A percentile compares a stretch with the other conserved stretches of the same genome.
These are phyloP conservation scores for Pseudanteris insignis DNA, from an alignment of 2,888 invertebrate species.

Conservation along the genomic window DNA sequence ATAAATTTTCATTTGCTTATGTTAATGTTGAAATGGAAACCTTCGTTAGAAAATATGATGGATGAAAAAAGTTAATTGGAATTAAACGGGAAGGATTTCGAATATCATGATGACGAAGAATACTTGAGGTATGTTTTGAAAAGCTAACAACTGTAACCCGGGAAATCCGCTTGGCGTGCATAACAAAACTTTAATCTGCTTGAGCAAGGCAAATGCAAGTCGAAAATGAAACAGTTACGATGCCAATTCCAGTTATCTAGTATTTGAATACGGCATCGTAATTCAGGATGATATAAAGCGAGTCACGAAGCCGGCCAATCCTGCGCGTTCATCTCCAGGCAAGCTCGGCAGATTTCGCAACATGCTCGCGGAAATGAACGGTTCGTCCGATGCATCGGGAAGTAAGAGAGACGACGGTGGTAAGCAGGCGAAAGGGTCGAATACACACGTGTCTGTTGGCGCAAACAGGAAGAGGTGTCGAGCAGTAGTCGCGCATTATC, in stretches of 20 bases:
- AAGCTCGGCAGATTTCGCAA: constrained; percentile 23
- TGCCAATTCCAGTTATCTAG: constrained; percentile 35
- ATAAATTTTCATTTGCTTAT: too few species aligned
- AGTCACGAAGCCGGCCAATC: constrained; percentile 26
- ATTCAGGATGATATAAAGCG: constrained; percentile 31
- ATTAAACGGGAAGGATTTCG: too few species aligned
- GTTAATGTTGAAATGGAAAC: too few species aligned
- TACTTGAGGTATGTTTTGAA: not conserved
- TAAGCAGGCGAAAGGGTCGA: constrained; percentile 36
- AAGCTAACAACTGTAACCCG: constrained; percentile 5
- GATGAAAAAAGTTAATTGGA: too few species aligned
- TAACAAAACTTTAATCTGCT: constrained; percentile 35
- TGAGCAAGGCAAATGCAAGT: constrained; percentile 32
- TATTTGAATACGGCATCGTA: constrained; percentile 31
- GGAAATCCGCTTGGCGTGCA: constrained; percentile 15
- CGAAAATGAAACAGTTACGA: constrained; percentile 35
- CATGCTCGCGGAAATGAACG: constrained; percentile 32
- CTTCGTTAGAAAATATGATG: too few species aligned
- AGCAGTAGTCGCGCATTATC: constrained; percentile 53
- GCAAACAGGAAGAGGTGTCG: constrained; percentile 54
- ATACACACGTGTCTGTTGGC: constrained; percentile 38
- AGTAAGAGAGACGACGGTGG: constrained; percentile 21
- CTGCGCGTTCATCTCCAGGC: constrained; percentile 17
- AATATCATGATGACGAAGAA: too few species aligned
- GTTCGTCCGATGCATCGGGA: constrained; percentile 12